These are phyloP conservation scores for Tor tambroides DNA, from an alignment of 2,113 vertebrate genomes.

Conservation along the genomic window DNA sequence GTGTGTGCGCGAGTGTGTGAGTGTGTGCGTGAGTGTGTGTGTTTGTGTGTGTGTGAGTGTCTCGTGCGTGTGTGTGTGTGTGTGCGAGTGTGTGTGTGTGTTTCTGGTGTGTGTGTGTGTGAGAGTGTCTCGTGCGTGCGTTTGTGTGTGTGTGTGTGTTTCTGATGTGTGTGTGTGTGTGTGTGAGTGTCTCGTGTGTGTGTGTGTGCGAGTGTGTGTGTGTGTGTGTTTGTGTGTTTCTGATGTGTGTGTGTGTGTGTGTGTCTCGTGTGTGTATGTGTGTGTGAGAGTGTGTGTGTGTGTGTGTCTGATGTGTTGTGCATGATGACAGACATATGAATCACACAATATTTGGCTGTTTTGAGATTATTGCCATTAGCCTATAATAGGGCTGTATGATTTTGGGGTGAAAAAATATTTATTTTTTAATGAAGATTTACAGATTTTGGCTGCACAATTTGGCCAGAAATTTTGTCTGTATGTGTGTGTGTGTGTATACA, in stretches of 20 bases:
- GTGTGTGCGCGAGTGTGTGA: no score
- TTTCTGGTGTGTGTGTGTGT: background rate
- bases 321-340: background rate
- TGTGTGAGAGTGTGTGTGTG: background rate
- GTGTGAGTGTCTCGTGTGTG: no score
- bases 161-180: conserved; percentile 1
- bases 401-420: background rate
- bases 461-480: no score
- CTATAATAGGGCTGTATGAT: background rate
- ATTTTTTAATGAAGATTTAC: no score
- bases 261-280: conserved; percentile 4
- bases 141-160: background rate
- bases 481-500: no score
- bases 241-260: background rate
- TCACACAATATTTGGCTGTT: background rate
- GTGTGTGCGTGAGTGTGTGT: background rate
- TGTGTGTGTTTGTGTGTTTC: conserved; percentile 10
- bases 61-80: no score
- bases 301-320: background rate
- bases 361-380: background rate
- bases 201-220: background rate
- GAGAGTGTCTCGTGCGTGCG: background rate
- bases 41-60: background rate
- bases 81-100: background rate
- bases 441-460: no score